Evolutionary conservation across 2,113 vertebrate genomes (phyloP).

Genomic region (Lophius piscatorius): DNA sequence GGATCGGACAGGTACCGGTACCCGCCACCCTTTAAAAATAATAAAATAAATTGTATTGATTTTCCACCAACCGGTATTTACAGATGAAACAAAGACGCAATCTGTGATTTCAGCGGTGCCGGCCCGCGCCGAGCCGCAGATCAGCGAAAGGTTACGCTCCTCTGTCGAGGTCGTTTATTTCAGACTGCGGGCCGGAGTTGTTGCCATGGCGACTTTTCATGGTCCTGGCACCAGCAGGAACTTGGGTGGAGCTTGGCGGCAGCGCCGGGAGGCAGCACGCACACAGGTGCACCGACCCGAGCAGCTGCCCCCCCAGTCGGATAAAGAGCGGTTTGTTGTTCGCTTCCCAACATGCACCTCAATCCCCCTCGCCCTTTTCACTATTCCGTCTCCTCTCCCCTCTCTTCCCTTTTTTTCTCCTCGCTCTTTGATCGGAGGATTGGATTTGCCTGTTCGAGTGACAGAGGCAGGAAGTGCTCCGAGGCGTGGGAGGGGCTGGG

Average conservation of each 20-base stretch:
- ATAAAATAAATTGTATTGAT: conserved; percentile 1
- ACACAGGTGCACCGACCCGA: conserved; percentile 74
- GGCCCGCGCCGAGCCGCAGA: conserved; percentile 49
- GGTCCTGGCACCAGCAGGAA: conserved; percentile 61
- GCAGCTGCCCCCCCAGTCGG: conserved; percentile 73
- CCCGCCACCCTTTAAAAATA: conserved; percentile 28
- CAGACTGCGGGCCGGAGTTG: conserved; percentile 54
- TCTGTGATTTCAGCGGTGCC: conserved; percentile 22
- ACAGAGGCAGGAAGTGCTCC: conserved; percentile 76
- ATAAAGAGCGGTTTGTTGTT: conserved; percentile 79
- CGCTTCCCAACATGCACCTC: conserved; percentile 60
- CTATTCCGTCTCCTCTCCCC: conserved; percentile 65
- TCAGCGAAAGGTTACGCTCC: conserved; percentile 69
- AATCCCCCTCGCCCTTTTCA: conserved; percentile 74
- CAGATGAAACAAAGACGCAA: conserved; percentile 33
- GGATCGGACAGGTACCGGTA: conserved; percentile 47
- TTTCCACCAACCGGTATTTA: conserved; percentile 27
- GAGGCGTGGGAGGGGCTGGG: conserved; percentile 52
- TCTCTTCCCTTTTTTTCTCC: conserved; percentile 64
- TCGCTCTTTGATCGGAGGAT: conserved; percentile 78
- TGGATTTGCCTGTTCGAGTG: conserved; percentile 74
- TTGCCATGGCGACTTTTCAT: conserved; percentile 73
- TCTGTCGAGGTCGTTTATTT: conserved; percentile 74
- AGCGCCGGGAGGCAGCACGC: conserved; percentile 66
- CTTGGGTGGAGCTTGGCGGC: conserved; percentile 70